These are phyloP conservation scores for Leptatherina wallacei DNA, from an alignment of 2,797 vertebrate genomes.

Conservation along the genomic window DNA sequence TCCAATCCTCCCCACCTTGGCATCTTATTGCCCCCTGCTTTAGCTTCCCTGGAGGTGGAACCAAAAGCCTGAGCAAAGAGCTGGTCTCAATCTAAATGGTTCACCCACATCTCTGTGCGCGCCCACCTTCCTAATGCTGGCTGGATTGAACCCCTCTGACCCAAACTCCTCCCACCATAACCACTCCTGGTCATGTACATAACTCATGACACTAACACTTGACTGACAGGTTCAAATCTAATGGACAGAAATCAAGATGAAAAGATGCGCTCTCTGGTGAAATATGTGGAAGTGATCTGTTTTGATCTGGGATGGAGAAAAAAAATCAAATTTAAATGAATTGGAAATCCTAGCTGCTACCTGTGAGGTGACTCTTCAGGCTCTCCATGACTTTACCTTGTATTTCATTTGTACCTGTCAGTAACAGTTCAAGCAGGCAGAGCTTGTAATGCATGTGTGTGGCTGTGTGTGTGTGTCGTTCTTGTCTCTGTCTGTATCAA, in stretches of 20 bases:
- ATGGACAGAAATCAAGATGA: constrained; percentile 16
- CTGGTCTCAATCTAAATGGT: constrained; percentile 42
- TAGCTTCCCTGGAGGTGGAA: constrained; percentile 55
- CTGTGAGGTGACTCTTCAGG: constrained; percentile 27
- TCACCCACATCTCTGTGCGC: constrained; percentile 63
- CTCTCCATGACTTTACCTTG: constrained; percentile 26
- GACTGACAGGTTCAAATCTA: constrained; percentile 36
- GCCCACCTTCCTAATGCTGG: constrained; percentile 65
- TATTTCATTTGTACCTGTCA: constrained; percentile 54
- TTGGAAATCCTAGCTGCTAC: constrained; percentile 45
- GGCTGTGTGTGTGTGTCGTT: background rate
- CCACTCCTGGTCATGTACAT: constrained; percentile 43
- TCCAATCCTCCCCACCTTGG: constrained; percentile 26
- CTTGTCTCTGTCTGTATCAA: constrained; percentile 35
- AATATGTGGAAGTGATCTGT: constrained; percentile 38
- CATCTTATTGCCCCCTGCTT: constrained; percentile 43
- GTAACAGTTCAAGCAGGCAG: constrained; percentile 34
- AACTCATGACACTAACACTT: constrained; percentile 42
- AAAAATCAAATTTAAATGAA: constrained; percentile 15
- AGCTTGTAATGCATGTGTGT: constrained; percentile 36
- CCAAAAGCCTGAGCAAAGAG: constrained; percentile 72
- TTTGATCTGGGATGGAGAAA: constrained; percentile 11
- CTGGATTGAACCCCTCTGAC: constrained; percentile 39
- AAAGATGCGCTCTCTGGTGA: constrained; percentile 30
- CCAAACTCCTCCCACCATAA: constrained; percentile 14